Percentiles rank a stretch among this genome's conserved stretches.
Conservation (phyloP, 2,888 invertebrate genomes). For the Eilema depressum region DNA sequence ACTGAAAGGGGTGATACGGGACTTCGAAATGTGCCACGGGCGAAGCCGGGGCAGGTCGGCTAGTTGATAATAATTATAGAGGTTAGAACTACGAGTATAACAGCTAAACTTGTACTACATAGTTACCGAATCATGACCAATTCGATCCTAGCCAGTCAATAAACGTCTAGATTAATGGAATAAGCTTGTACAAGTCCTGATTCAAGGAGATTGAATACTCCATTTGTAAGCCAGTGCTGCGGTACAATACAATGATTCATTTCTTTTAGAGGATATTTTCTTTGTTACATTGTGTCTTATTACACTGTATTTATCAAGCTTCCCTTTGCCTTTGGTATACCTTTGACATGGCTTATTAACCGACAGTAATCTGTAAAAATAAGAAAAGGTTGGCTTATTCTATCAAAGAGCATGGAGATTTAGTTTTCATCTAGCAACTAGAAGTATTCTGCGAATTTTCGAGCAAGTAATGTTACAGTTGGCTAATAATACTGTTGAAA, state of each 20-base stretch:
- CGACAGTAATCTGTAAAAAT: background rate
- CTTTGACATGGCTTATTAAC: background rate
- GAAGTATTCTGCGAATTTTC: background rate
- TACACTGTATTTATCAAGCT: background rate
- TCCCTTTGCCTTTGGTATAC: background rate
- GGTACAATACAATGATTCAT: background rate
- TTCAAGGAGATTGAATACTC: background rate
- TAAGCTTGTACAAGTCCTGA: background rate
- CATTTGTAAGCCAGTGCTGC: background rate
- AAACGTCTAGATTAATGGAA: background rate
- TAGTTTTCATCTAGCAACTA: background rate
- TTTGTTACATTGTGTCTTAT: background rate
- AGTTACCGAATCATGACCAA: background rate
- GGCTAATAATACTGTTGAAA: background rate
- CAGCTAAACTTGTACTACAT: background rate
- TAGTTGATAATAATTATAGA: too few relatives aligned
- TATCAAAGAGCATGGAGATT: background rate
- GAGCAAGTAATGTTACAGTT: background rate
- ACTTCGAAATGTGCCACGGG: too few relatives aligned
- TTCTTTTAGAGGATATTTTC: background rate
- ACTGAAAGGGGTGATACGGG: too few relatives aligned
- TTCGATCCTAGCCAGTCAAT: background rate
- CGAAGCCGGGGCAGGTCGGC: too few relatives aligned
- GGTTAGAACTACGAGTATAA: background rate
- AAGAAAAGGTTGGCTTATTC: background rate